phyloP scores from a whole-genome alignment of 2,113 vertebrate genomes.

The Neogobius melanostomus region DNA sequence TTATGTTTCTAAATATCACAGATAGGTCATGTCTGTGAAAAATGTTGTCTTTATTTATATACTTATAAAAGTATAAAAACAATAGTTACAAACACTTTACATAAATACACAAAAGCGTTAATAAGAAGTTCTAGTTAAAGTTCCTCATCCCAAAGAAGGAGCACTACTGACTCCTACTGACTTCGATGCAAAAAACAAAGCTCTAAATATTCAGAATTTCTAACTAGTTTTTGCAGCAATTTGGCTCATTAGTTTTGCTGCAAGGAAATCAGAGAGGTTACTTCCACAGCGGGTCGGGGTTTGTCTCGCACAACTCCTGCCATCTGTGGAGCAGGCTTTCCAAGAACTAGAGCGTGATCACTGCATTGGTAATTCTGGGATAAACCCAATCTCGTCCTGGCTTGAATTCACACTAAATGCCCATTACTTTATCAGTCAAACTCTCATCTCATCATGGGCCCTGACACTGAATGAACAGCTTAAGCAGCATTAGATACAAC shows the following conservation, averaged over 20 bases:
- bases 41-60: too few relatives aligned
- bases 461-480: slow-evolving; percentile 25
- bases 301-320: slow-evolving; percentile 55
- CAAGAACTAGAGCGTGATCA: slow-evolving; percentile 50
- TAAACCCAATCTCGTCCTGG: slow-evolving; percentile 30
- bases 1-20: too few relatives aligned
- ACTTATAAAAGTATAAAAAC: too few relatives aligned
- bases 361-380: slow-evolving; percentile 25
- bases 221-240: neutral
- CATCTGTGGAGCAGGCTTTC: slow-evolving; percentile 58
- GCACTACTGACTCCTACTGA: too few relatives aligned
- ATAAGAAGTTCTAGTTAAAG: too few relatives aligned
- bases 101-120: too few relatives aligned
- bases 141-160: too few relatives aligned
- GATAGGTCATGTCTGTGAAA: too few relatives aligned
- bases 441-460: slow-evolving; percentile 15
- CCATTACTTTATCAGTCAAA: slow-evolving; percentile 25
- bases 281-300: slow-evolving; percentile 17
- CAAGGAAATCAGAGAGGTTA: slow-evolving; percentile 14
- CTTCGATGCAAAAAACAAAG: too few relatives aligned
- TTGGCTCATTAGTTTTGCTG: slow-evolving; percentile 6
- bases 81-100: too few relatives aligned
- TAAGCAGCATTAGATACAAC: slow-evolving; percentile 16
- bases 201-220: too few relatives aligned
- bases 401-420: slow-evolving; percentile 17